These are phyloP conservation scores for Apotomis betuletana DNA, from an alignment of 2,888 invertebrate species.

Conservation along the genomic window DNA sequence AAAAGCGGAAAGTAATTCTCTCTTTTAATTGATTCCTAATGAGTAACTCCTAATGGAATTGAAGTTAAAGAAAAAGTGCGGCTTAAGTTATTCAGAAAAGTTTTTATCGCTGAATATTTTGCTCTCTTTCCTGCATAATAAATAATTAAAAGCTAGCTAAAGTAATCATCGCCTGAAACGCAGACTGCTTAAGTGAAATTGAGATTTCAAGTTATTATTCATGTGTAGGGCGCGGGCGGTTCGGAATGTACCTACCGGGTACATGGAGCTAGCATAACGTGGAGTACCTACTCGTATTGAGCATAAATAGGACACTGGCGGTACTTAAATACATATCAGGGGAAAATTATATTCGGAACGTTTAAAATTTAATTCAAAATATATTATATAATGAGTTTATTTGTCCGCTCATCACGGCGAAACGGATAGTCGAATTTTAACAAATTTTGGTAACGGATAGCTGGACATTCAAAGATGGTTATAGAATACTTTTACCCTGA, in stretches of 20 bases:
- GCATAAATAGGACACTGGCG: no score
- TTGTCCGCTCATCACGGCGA: no score
- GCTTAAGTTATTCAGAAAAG: constrained; percentile 33
- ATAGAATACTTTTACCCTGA: no score
- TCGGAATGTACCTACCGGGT: no score
- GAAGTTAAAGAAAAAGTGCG: constrained; percentile 22
- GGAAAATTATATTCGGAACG: no score
- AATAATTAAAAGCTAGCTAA: constrained; percentile 24
- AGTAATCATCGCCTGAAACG: constrained; percentile 20
- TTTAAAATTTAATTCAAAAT: no score
- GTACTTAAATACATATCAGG: no score
- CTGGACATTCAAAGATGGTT: no score
- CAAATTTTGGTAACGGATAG: no score
- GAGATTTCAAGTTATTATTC: constrained; percentile 30
- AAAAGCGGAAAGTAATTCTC: constrained; percentile 12
- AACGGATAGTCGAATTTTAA: no score
- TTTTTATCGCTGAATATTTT: constrained; percentile 32
- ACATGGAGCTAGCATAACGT: not conserved
- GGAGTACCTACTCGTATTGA: no score
- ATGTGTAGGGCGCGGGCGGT: not conserved
- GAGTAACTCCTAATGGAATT: constrained; percentile 30
- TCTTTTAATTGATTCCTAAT: constrained; percentile 34
- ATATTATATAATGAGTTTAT: no score
- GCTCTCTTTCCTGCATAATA: constrained; percentile 33
- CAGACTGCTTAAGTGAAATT: constrained; percentile 21